A percentile compares a stretch with the other conserved stretches of the same genome.
Conservation (phyloP, 2,113 vertebrate species). For the Eudorcas thomsonii region DNA sequence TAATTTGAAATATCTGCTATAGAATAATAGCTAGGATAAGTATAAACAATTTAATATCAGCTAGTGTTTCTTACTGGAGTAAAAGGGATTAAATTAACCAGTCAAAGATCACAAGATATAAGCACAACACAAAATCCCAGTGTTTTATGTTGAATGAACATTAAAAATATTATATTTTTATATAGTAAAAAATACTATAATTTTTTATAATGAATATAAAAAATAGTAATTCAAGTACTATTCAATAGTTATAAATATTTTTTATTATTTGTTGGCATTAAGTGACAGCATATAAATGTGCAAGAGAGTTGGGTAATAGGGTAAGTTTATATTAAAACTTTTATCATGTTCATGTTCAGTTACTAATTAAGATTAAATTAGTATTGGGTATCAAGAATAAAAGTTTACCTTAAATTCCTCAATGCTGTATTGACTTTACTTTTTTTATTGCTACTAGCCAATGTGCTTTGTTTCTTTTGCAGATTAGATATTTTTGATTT, state of each 20-base stretch:
- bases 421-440: conserved; percentile 86
- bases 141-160: not conserved
- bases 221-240: not conserved
- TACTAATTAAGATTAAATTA: conserved; percentile 1
- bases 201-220: not conserved
- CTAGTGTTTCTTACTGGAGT: not conserved
- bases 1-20: not conserved
- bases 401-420: conserved; percentile 87
- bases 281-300: not conserved
- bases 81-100: not conserved
- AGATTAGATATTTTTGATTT: conserved; percentile 81
- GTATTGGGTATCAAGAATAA: conserved; percentile 1
- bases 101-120: not conserved
- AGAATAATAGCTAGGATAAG: not conserved
- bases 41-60: not conserved
- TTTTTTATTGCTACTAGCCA: conserved; percentile 64
- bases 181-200: not conserved
- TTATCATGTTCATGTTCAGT: not conserved
- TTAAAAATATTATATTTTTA: not conserved
- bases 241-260: not conserved
- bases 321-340: not conserved
- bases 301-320: not conserved
- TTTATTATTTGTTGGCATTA: conserved; percentile 4
- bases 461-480: conserved; percentile 81
- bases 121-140: not conserved